Evolutionary conservation across 1,140 invertebrate genomes (phyloP).

Genomic region (Drosophila athabasca): DNA sequence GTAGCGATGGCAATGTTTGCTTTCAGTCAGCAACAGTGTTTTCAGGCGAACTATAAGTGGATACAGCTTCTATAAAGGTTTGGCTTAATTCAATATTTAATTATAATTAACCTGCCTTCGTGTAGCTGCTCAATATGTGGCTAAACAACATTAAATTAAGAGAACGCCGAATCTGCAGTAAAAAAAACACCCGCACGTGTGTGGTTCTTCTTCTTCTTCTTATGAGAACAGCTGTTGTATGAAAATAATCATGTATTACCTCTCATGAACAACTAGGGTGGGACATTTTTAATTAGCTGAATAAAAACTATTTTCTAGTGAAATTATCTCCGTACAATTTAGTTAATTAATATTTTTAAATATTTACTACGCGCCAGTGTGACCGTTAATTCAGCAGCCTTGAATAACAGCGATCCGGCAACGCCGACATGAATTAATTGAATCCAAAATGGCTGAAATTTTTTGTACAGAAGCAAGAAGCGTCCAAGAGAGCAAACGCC

Average conservation of each 20-base stretch:
- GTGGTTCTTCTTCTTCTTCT: constrained; percentile 8
- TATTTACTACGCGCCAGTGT: constrained; percentile 1
- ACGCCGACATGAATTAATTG: constrained; percentile 40
- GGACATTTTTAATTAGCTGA: too few species aligned
- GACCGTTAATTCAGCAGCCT: constrained; percentile 1
- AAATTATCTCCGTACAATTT: too few species aligned
- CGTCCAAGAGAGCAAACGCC: constrained; percentile 74
- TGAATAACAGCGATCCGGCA: constrained; percentile 2
- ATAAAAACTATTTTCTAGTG: too few species aligned
- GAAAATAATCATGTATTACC: not conserved
- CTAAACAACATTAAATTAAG: constrained; percentile 49
- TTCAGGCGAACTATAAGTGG: constrained; percentile 41
- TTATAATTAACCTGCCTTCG: constrained; percentile 74
- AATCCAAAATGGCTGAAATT: constrained; percentile 73
- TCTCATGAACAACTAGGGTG: not conserved
- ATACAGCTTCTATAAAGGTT: not conserved
- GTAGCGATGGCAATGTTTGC: constrained; percentile 14
- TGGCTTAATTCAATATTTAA: not conserved
- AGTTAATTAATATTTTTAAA: too few species aligned
- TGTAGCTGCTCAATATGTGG: constrained; percentile 29
- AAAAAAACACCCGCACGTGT: constrained; percentile 46
- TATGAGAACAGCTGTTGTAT: constrained; percentile 13
- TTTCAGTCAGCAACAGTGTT: constrained; percentile 1
- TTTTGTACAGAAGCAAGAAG: constrained; percentile 69
- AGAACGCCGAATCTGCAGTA: constrained; percentile 1